phyloP scores from a whole-genome alignment of 2,888 invertebrate species.

The Cremastinae sp. region DNA sequence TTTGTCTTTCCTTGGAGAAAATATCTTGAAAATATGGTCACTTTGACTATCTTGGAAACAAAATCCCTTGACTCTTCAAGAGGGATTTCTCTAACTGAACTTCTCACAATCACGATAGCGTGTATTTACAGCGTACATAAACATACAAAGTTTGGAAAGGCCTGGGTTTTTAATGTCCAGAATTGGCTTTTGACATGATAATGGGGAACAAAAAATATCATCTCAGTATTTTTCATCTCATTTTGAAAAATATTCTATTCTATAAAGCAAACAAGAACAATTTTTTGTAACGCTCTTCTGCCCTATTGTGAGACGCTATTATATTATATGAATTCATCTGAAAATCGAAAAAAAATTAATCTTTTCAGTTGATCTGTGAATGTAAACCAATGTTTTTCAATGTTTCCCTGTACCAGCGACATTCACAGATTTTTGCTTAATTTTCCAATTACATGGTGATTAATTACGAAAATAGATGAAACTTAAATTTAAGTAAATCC shows the following conservation, averaged over 20 bases:
- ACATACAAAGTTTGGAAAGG: slow-evolving; percentile 73
- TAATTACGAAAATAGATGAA: slow-evolving; percentile 18
- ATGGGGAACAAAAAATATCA: slow-evolving; percentile 66
- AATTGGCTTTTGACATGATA: slow-evolving; percentile 57
- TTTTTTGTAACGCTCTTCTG: neutral
- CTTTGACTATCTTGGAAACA: slow-evolving; percentile 43
- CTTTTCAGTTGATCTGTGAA: slow-evolving; percentile 22
- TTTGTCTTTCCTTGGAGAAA: slow-evolving; percentile 44
- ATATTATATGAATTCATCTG: neutral
- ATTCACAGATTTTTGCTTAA: slow-evolving; percentile 58
- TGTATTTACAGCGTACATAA: slow-evolving; percentile 65
- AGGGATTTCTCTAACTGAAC: slow-evolving; percentile 45
- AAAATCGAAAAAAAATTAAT: slow-evolving; percentile 18
- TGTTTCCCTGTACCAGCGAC: slow-evolving; percentile 64
- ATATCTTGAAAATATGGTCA: slow-evolving; percentile 58
- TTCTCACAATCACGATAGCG: slow-evolving; percentile 53
- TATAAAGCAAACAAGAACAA: slow-evolving; percentile 39
- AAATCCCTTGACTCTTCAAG: slow-evolving; percentile 24
- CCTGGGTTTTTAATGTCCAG: slow-evolving; percentile 47
- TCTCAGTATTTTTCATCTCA: slow-evolving; percentile 66
- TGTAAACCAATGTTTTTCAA: slow-evolving; percentile 43
- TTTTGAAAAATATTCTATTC: slow-evolving; percentile 64
- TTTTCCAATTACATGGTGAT: slow-evolving; percentile 39
- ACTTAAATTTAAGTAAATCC: slow-evolving; percentile 1
- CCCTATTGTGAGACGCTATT: slow-evolving; percentile 7